These are phyloP conservation scores for Varecia variegata DNA, from an alignment of 2,797 vertebrate species.

Conservation along the genomic window DNA sequence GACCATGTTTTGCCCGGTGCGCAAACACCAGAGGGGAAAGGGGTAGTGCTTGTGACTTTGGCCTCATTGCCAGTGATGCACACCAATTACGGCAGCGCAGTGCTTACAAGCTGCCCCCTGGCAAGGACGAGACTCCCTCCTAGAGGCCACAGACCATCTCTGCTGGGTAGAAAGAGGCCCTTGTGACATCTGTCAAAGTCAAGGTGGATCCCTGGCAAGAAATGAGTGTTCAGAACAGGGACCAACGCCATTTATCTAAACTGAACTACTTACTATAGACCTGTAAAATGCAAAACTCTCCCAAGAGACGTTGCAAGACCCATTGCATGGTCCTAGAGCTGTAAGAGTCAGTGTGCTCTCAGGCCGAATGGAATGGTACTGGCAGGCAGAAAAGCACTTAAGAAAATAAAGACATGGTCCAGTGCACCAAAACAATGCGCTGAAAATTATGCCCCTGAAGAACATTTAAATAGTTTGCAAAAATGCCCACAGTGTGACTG, in stretches of 20 bases:
- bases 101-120: neutral
- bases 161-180: neutral
- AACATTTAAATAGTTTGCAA: neutral
- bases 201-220: neutral
- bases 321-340: neutral
- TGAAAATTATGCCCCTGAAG: neutral
- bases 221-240: neutral
- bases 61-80: neutral
- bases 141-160: neutral
- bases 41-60: neutral
- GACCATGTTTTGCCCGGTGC: neutral
- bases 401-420: neutral
- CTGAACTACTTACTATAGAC: neutral
- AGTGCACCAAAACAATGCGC: neutral
- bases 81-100: neutral
- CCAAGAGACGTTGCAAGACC: neutral
- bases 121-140: neutral
- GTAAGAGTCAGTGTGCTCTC: neutral
- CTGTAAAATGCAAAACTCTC: neutral
- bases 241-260: neutral
- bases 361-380: accelerated
- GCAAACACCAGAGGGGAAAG: neutral
- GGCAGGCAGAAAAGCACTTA: neutral
- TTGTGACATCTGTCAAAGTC: neutral
- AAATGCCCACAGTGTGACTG: neutral